phyloP scores from a whole-genome alignment of 1,140 invertebrate genomes.

The Leucophenga varia region DNA sequence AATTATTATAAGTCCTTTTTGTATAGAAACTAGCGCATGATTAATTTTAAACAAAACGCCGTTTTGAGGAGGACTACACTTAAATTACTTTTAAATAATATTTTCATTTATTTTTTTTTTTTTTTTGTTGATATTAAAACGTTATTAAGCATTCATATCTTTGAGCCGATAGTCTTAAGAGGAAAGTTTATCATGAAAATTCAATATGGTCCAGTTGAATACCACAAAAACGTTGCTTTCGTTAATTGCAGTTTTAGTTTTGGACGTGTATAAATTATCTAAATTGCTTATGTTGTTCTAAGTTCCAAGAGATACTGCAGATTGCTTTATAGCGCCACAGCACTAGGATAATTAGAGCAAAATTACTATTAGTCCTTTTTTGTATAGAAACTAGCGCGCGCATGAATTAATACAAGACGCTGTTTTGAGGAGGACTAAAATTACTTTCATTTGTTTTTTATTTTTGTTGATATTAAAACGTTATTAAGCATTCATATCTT shows the following conservation, averaged over 20 bases:
- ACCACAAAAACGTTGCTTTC: conserved; percentile 10
- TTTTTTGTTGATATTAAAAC: conserved; percentile 14
- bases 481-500: conserved; percentile 41
- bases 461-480: conserved; percentile 22
- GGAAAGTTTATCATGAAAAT: conserved; percentile 17
- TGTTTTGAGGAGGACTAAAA: conserved; percentile 16
- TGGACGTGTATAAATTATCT: too few relatives aligned
- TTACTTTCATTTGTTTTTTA: background rate
- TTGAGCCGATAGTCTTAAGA: conserved; percentile 25
- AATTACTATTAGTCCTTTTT: conserved; percentile 16
- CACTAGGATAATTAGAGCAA: conserved; percentile 19
- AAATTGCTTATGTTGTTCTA: background rate
- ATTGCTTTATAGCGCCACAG: conserved; percentile 5
- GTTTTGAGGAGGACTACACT: too few relatives aligned
- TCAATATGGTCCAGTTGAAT: conserved; percentile 11
- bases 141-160: conserved; percentile 28
- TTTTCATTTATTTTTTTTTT: background rate
- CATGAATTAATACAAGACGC: background rate
- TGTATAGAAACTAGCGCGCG: background rate
- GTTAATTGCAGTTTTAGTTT: background rate
- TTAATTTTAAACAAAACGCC: too few relatives aligned
- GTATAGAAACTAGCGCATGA: background rate
- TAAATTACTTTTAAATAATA: background rate
- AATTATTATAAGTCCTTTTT: too few relatives aligned
- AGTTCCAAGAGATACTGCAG: conserved; percentile 20